Conservation (phyloP, 2,797 vertebrate species). For the Sebastes ruberrimus region DNA sequence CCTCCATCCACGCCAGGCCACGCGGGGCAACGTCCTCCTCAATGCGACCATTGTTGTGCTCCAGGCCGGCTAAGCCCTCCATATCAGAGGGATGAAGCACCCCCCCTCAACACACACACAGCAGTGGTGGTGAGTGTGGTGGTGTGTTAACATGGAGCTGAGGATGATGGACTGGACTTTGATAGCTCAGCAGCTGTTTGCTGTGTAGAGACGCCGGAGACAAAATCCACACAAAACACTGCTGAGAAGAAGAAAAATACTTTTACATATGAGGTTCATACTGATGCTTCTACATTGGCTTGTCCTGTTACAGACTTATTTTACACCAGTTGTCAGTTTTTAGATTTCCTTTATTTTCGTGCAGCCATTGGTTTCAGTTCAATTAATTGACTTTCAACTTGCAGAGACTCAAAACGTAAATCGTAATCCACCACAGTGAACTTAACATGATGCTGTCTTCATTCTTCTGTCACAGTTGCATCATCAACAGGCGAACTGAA, state of each 20-base stretch:
- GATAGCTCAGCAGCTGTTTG: constrained; percentile 67
- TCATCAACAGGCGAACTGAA: too few species aligned
- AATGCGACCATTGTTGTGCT: constrained; percentile 77
- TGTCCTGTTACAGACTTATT: too few species aligned
- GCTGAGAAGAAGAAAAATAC: too few species aligned
- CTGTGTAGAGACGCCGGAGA: constrained; percentile 8
- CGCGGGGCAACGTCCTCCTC: constrained; percentile 65
- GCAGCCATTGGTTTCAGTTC: too few species aligned
- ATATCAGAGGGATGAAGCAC: constrained; percentile 57
- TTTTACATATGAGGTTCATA: neutral
- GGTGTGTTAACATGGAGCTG: constrained; percentile 51
- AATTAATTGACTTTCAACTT: too few species aligned
- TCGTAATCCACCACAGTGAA: rapidly evolving
- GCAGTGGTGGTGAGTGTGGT: constrained; percentile 14
- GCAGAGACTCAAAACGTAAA: too few species aligned
- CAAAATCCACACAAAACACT: neutral
- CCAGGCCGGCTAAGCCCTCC: constrained; percentile 53
- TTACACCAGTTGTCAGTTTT: too few species aligned
- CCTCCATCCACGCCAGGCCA: constrained; percentile 71
- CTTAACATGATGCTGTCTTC: too few species aligned
- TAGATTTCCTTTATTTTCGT: too few species aligned
- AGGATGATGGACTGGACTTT: constrained; percentile 67
- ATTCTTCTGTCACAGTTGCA: too few species aligned
- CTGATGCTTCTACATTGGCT: too few species aligned
- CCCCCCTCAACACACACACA: constrained; percentile 9